Evolutionary conservation across 2,888 invertebrate species (phyloP).

Genomic region (Ceraclea dissimilis): DNA sequence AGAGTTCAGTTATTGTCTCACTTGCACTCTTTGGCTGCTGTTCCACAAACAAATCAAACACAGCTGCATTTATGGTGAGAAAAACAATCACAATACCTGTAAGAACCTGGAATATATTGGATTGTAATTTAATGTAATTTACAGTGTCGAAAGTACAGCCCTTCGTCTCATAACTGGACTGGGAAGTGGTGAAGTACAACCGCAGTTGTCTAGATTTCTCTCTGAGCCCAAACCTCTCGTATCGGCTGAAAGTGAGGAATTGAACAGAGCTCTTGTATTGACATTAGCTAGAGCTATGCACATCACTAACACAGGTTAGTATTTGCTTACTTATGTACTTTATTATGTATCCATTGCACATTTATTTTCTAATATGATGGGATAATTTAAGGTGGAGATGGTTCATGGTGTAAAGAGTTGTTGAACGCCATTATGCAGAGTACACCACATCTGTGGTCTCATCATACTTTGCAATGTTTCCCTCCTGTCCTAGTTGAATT

Average conservation of each 20-base stretch:
- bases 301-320: conserved; percentile 60
- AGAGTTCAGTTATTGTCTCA: conserved; percentile 86
- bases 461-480: conserved; percentile 86
- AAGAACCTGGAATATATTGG: not conserved
- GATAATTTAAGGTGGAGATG: conserved; percentile 40
- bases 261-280: conserved; percentile 87
- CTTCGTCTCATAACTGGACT: conserved; percentile 79
- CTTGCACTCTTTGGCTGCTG: conserved; percentile 83
- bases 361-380: too few species aligned
- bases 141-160: conserved; percentile 81
- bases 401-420: conserved; percentile 85
- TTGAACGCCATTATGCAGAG: conserved; percentile 85
- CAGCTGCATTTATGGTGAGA: conserved; percentile 83
- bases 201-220: conserved; percentile 85
- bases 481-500: conserved; percentile 85
- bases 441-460: conserved; percentile 93
- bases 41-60: conserved; percentile 91
- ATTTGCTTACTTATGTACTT: too few species aligned
- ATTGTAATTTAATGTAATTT: conserved; percentile 6
- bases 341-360: too few species aligned
- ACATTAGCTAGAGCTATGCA: conserved; percentile 91
- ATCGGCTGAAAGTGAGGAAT: conserved; percentile 90
- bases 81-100: too few species aligned
- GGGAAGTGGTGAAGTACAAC: conserved; percentile 91
- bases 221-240: conserved; percentile 87